Conservation (phyloP, 2,113 vertebrate genomes). For the Spilogale gracilis region DNA sequence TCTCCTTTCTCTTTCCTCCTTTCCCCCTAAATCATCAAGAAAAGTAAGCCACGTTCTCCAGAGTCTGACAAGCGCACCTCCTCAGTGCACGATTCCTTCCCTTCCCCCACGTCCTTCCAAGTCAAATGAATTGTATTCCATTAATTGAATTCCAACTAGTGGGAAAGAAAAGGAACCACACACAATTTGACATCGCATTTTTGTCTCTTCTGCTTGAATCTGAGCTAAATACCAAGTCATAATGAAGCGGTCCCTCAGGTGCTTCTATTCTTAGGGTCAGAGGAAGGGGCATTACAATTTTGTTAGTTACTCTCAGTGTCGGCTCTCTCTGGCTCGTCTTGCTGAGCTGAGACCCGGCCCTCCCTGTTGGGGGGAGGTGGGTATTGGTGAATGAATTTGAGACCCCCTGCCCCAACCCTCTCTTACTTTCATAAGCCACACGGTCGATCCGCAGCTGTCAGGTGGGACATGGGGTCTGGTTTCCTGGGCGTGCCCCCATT, state of each 20-base stretch:
- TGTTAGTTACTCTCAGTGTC: not conserved
- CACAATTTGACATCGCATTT: not conserved
- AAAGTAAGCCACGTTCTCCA: not conserved
- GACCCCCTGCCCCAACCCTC: no score
- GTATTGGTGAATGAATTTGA: no score
- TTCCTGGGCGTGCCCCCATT: not conserved
- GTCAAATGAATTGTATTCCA: not conserved
- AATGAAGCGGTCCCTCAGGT: accelerated
- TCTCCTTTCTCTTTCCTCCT: accelerated
- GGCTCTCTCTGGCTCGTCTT: not conserved
- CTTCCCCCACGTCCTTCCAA: not conserved
- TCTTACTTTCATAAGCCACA: no score
- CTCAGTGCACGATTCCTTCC: accelerated
- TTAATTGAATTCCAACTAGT: not conserved
- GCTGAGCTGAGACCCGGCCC: not conserved
- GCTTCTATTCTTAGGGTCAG: not conserved
- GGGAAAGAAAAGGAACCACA: not conserved
- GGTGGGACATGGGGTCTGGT: not conserved
- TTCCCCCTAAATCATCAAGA: not conserved
- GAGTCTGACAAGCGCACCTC: not conserved
- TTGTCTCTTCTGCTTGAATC: not conserved
- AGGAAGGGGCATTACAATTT: not conserved
- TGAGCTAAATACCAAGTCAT: not conserved
- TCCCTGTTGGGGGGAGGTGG: not conserved
- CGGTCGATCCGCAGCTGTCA: accelerated